phyloP scores from a whole-genome alignment of 64 coral and sea anemone genomes.

The Stylophora pistillata region DNA sequence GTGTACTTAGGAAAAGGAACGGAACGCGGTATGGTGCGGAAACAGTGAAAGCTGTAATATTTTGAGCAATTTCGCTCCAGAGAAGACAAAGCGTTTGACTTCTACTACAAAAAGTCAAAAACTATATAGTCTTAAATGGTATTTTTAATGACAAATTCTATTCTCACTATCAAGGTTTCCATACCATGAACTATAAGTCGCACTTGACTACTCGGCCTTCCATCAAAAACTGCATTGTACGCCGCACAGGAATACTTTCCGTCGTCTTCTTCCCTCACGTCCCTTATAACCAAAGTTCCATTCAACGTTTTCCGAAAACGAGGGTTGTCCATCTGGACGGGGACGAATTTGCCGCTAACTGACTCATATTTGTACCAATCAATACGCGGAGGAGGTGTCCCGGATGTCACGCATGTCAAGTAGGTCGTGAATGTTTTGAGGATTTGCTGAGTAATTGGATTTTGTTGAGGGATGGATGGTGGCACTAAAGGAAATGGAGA shows the following conservation, averaged over 20 bases:
- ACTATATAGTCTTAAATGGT: no score
- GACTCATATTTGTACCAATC: constrained; percentile 71
- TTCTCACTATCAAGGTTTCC: not conserved
- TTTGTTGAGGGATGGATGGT: constrained; percentile 1
- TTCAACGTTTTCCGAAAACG: constrained; percentile 75
- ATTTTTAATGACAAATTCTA: no score
- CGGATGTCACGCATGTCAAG: constrained; percentile 70
- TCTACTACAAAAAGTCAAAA: no score
- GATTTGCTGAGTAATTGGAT: constrained; percentile 65
- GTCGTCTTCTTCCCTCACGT: constrained; percentile 62
- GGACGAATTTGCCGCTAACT: constrained; percentile 14
- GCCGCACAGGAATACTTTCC: constrained; percentile 69
- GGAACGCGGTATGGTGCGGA: not conserved
- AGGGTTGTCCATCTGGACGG: constrained; percentile 44
- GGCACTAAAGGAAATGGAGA: constrained; percentile 26
- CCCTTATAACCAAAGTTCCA: constrained; percentile 83
- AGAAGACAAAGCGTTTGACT: no score
- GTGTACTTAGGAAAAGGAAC: not conserved
- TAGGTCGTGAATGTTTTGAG: constrained; percentile 61
- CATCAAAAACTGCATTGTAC: constrained; percentile 57
- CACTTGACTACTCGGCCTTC: constrained; percentile 34
- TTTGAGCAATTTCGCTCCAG: no score
- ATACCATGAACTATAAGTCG: constrained; percentile 80
- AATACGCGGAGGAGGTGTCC: constrained; percentile 73
- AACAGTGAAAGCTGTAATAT: not conserved